Evolutionary conservation across 2,113 vertebrate genomes (phyloP).

Genomic region (Cavia porcellus): DNA sequence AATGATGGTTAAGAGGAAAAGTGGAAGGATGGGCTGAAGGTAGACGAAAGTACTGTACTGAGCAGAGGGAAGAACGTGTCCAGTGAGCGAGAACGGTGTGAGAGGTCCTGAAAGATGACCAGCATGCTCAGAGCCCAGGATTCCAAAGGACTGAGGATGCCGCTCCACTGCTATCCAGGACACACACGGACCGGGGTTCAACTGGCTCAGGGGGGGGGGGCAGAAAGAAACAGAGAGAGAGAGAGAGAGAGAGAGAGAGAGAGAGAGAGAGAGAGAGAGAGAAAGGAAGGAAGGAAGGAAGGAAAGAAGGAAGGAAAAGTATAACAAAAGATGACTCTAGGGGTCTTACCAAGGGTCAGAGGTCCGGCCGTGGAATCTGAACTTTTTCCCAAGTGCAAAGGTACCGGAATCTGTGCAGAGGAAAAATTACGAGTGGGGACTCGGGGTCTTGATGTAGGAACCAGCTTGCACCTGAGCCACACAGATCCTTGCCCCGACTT

Average conservation of each 20-base stretch:
- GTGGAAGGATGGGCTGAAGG: neutral
- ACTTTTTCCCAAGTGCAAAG: neutral
- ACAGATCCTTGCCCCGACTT: neutral
- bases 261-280: too few relatives aligned
- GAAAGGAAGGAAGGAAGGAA: too few relatives aligned
- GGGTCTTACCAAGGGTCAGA: neutral
- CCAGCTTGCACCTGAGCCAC: neutral
- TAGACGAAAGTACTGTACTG: neutral
- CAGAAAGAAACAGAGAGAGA: too few relatives aligned
- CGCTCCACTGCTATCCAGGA: neutral
- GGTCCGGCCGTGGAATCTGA: neutral
- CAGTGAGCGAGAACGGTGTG: neutral
- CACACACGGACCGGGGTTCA: neutral
- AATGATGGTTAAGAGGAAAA: too few relatives aligned
- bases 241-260: too few relatives aligned
- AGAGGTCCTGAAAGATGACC: neutral
- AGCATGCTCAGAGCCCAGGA: neutral
- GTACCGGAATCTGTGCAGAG: constrained; percentile 5
- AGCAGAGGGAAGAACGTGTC: neutral
- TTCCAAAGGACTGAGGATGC: neutral
- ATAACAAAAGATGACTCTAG: neutral
- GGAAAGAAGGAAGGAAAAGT: neutral
- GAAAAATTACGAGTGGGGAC: neutral
- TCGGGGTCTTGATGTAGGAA: neutral
- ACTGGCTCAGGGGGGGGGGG: too few relatives aligned